A percentile compares a stretch with the other conserved stretches of the same genome.
Conservation (phyloP, 2,888 invertebrate species). For the Ormia ochracea region DNA sequence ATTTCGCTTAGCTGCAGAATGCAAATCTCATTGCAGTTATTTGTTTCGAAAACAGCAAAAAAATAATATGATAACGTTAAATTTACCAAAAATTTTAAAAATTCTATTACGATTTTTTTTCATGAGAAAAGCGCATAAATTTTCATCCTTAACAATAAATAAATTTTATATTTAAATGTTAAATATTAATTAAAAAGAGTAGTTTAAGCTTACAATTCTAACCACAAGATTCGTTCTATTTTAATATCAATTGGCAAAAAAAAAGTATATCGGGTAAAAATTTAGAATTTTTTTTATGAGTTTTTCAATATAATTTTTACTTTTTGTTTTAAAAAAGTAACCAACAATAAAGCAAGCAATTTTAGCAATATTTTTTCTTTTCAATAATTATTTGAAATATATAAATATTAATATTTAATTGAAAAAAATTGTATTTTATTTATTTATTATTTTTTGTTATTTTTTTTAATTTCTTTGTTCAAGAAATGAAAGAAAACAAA, state of each 20-base stretch:
- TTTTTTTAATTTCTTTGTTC: slow-evolving; percentile 8
- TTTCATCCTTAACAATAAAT: too few species aligned
- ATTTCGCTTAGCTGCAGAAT: too few species aligned
- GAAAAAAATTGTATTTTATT: too few species aligned
- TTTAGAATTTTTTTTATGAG: slow-evolving; percentile 3
- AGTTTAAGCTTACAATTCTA: neutral
- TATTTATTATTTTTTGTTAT: too few species aligned
- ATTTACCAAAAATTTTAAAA: too few species aligned
- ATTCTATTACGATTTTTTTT: too few species aligned
- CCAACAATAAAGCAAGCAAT: slow-evolving; percentile 56
- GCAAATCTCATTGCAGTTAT: too few species aligned
- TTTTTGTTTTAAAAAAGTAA: slow-evolving; percentile 33
- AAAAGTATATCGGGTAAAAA: neutral
- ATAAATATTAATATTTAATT: slow-evolving; percentile 48
- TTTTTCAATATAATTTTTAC: neutral
- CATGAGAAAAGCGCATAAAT: too few species aligned
- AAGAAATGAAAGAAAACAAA: slow-evolving; percentile 1
- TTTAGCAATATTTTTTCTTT: neutral
- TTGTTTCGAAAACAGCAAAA: too few species aligned
- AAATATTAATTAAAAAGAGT: neutral
- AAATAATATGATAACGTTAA: too few species aligned
- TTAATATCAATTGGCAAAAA: slow-evolving; percentile 25
- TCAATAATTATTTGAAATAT: slow-evolving; percentile 15
- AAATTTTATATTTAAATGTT: neutral
- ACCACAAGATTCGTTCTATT: slow-evolving; percentile 3